Evolutionary conservation across 2,113 vertebrate genomes (phyloP).

Genomic region (Chionomys nivalis): DNA sequence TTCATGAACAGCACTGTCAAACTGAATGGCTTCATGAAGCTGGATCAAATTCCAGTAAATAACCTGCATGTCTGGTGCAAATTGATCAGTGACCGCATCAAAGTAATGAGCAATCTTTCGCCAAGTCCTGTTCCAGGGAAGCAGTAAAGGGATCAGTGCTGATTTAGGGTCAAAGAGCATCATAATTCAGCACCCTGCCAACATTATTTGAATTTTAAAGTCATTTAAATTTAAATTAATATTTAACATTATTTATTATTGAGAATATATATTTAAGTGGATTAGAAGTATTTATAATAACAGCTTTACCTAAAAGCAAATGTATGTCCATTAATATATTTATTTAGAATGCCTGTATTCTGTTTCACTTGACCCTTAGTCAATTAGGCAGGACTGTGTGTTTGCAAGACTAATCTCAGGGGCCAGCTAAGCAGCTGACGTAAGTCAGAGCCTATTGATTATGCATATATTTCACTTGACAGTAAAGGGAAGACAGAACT

Average conservation of each 20-base stretch:
- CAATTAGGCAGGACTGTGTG: not conserved
- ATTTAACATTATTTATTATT: slow-evolving; percentile 90
- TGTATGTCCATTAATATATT: slow-evolving; percentile 72
- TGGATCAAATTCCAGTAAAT: slow-evolving; percentile 78
- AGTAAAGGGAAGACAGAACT: not conserved
- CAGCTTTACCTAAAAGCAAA: slow-evolving; percentile 68
- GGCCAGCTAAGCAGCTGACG: slow-evolving; percentile 31
- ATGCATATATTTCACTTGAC: slow-evolving; percentile 55
- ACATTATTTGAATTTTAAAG: slow-evolving; percentile 69
- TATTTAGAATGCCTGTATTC: slow-evolving; percentile 80
- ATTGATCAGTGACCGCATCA: slow-evolving; percentile 82
- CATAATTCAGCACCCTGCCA: not conserved
- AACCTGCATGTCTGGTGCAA: slow-evolving; percentile 83
- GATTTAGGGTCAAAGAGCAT: slow-evolving; percentile 36
- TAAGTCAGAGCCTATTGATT: not conserved
- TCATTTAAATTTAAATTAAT: slow-evolving; percentile 86
- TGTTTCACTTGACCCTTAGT: not conserved
- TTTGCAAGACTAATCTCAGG: slow-evolving; percentile 51
- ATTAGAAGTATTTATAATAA: slow-evolving; percentile 84
- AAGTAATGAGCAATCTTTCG: slow-evolving; percentile 61
- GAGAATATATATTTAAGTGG: slow-evolving; percentile 62
- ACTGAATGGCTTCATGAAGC: slow-evolving; percentile 73
- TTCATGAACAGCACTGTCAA: slow-evolving; percentile 71
- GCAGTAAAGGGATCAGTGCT: slow-evolving; percentile 77
- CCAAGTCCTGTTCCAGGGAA: not conserved